Percentiles rank a stretch among this genome's conserved stretches.
Evolutionary conservation across 2,888 invertebrate species (phyloP).

Genomic region (Drosophila falleni): DNA sequence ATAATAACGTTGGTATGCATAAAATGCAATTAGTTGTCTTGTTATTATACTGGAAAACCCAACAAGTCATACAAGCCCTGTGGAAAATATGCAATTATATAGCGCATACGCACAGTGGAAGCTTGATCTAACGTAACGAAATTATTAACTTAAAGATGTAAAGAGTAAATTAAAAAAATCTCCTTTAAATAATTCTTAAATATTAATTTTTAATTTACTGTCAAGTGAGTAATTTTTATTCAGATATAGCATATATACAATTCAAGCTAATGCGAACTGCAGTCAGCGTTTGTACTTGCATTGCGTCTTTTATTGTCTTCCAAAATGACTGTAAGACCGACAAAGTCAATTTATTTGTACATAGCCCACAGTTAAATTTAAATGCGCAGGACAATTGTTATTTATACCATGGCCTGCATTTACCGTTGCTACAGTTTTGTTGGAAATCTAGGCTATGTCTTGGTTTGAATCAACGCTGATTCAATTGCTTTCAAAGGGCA

Average conservation of each 20-base stretch:
- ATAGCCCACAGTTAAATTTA: slow-evolving; percentile 57
- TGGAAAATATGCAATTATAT: slow-evolving; percentile 27
- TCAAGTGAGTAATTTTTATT: too few species aligned
- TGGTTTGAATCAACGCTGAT: slow-evolving; percentile 62
- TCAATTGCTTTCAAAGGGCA: slow-evolving; percentile 70
- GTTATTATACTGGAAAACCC: neutral
- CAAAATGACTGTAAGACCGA: slow-evolving; percentile 56
- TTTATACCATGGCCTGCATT: slow-evolving; percentile 43
- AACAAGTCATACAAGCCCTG: neutral
- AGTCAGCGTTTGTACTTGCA: neutral
- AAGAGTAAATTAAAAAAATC: too few species aligned
- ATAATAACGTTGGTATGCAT: slow-evolving; percentile 19
- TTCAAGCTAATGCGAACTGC: slow-evolving; percentile 23
- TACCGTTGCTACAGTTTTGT: slow-evolving; percentile 9
- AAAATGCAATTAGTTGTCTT: slow-evolving; percentile 33
- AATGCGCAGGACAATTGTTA: slow-evolving; percentile 61
- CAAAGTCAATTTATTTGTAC: slow-evolving; percentile 46
- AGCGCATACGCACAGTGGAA: slow-evolving; percentile 14
- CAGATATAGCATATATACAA: too few species aligned
- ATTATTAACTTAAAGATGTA: too few species aligned
- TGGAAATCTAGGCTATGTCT: slow-evolving; percentile 16
- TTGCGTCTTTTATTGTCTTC: slow-evolving; percentile 34
- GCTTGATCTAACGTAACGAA: too few species aligned
- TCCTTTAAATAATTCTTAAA: too few species aligned
- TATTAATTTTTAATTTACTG: too few species aligned